Evolutionary conservation across 2,797 vertebrate species (phyloP), one percentile per base, ranked within the genome.

Genomic region (Threskiornis aethiopicus): DNA sequence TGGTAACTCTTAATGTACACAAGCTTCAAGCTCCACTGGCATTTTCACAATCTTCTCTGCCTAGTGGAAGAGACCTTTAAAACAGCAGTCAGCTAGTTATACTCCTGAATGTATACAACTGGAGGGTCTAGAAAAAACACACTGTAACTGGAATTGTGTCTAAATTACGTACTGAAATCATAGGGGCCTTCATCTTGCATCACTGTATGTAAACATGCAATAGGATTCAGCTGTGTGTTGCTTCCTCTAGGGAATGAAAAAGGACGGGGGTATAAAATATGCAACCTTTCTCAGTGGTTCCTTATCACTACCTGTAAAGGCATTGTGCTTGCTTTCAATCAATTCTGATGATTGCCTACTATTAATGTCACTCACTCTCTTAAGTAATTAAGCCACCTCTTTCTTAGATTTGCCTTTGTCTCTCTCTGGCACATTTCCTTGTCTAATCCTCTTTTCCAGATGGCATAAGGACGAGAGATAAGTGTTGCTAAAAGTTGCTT

Each of bases 401-500:
- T 96, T 85, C 96, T 94, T 89, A 95, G 92, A 97, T 96, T 90
- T 92, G 87, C 93, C 95, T 90, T 96, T 95, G 93, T 96, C 89
- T 96, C 92, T 97, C 93, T 51, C 92, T 95, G 94, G 96, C 96
- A 97, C 62, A 78, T 88, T 96, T 95, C 89, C 96, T 96, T 94
- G 92, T 94, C 91, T 97, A 96, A 94, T 96, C 93, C 92, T 96
- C 88, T 96, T 93, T 93, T 96, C 97, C 97, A 97, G 97, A 97
- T 97, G 97, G 97, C 97, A 96, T 85, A 94, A 96, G 96, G 97
- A 96, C 15, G 49, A 85, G 84, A 95, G 96, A 96, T 91, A 96
- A 97, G 95, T 95, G 96, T 96, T 97, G 95, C 96, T 96, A 94
- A 96, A 97, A 97, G 97, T 96, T 97, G 97, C 97, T 97, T 97